Base-by-base conservation (phyloP, 1,140 invertebrate species). In the Hypsibius dujardini region DNA sequence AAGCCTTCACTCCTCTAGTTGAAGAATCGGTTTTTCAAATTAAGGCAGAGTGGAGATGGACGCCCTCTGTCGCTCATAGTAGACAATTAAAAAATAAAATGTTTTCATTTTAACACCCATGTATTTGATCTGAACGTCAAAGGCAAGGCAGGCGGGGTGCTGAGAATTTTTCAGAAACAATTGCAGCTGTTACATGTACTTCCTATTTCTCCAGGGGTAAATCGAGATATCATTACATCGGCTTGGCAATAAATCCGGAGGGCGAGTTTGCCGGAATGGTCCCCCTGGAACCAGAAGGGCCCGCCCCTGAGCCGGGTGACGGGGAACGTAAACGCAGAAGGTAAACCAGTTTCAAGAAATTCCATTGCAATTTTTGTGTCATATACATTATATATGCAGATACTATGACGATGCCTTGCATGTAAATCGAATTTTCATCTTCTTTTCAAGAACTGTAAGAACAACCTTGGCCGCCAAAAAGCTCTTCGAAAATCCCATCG, bases 241-340 rank as follows among this genome's bases (percentile, higher is more conserved):
- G 50, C n/a, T n/a, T 56, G 50, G 50, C 50, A n/a, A 56, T 56
- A 7, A 56, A 56, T n/a, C 50, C 50, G 50, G 50, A 56, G n/a
- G 50, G 50, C 50, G 50, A 56, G 50, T 56, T 56, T 56, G 50
- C 50, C 50, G 50, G 50, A n/a, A 56, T 56, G 50, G 50, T 56
- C n/a, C 50, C 50, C 50, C 7, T 56, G 7, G 50, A 56, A n/a
- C 50, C 50, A 12, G 50, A 56, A 56, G 50, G n/a, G 50, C 50
- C 50, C 7, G n/a, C 50, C n/a, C 50, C 50, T n/a, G 50, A 56
- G n/a, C 50, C 50, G 7, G 50, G 50, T 12, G 50, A 56, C 50
- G 50, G 50, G n/a, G 50, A 56, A n/a, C 50, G 50, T 56, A 56
- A 56, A 0, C 50, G 50, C 7, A 7, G 50, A 56, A 56, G 50